A percentile compares a stretch with the other conserved stretches of the same genome.
phyloP scores from a whole-genome alignment of 1,140 invertebrate genomes.

The Globodera rostochiensis region DNA sequence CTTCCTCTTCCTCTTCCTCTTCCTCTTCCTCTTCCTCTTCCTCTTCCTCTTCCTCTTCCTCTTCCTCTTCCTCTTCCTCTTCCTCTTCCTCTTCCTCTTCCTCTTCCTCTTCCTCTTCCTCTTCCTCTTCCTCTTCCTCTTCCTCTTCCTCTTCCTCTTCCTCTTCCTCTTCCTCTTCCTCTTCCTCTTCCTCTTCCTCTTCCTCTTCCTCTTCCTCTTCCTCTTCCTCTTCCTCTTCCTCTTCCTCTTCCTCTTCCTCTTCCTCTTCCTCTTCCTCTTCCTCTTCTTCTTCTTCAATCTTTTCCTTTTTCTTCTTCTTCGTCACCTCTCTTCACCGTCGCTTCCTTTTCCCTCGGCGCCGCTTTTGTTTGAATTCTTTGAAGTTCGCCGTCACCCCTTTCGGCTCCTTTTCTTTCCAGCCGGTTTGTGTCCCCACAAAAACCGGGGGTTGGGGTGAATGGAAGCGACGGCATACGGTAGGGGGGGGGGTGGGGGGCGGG shows the following conservation, averaged over 20 bases:
- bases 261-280: too few relatives aligned
- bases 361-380: constrained; percentile 8
- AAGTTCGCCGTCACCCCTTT: constrained; percentile 4
- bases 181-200: background rate
- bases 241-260: too few relatives aligned
- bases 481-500: background rate
- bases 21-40: background rate
- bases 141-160: too few relatives aligned
- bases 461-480: constrained; percentile 2
- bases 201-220: too few relatives aligned
- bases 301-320: too few relatives aligned
- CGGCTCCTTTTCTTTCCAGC: background rate
- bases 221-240: too few relatives aligned
- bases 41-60: background rate
- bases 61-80: background rate
- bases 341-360: background rate
- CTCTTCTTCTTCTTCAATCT: too few relatives aligned
- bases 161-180: background rate
- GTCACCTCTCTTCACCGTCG: background rate
- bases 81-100: too few relatives aligned
- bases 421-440: background rate
- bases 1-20: too few relatives aligned
- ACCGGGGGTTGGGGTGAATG: background rate
- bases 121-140: too few relatives aligned
- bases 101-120: too few relatives aligned